phyloP scores from a whole-genome alignment of 1,140 invertebrate genomes.

The Papilio polyxenes region DNA sequence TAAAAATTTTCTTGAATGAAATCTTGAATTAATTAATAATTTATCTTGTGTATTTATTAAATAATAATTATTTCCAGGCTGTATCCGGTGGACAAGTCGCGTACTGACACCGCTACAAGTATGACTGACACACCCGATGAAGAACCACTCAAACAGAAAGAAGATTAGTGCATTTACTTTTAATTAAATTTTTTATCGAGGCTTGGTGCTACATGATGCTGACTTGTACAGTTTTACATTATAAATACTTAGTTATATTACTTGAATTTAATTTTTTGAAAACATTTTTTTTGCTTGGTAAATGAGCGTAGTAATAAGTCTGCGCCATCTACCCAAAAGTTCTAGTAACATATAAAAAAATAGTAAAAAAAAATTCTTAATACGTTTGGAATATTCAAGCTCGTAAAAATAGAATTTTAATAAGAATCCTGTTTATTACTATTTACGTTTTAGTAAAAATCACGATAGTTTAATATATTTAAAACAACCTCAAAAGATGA shows the following conservation, averaged over 20 bases:
- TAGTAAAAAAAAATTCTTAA: too few relatives aligned
- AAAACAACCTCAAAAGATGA: too few relatives aligned
- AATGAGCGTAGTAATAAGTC: not conserved
- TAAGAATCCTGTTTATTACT: too few relatives aligned
- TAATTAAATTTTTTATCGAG: constrained; percentile 41
- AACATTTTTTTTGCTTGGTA: not conserved
- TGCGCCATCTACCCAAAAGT: not conserved
- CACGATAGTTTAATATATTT: too few relatives aligned
- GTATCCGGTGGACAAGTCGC: constrained; percentile 95
- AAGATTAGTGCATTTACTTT: constrained; percentile 55
- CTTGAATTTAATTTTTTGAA: not conserved
- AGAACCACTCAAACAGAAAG: constrained; percentile 64
- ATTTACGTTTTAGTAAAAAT: too few relatives aligned
- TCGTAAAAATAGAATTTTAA: too few relatives aligned
- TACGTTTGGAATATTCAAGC: too few relatives aligned
- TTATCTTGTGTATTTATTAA: not conserved
- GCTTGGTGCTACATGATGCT: constrained; percentile 47
- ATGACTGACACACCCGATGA: constrained; percentile 76
- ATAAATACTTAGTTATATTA: not conserved
- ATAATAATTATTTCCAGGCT: constrained; percentile 82
- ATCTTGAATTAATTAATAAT: too few relatives aligned
- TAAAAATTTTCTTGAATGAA: too few relatives aligned
- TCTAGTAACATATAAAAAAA: not conserved
- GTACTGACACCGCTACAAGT: constrained; percentile 86
- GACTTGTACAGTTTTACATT: not conserved